Base-by-base conservation (phyloP, 2,888 invertebrate species). In the Mimumesa dahlbomi region DNA sequence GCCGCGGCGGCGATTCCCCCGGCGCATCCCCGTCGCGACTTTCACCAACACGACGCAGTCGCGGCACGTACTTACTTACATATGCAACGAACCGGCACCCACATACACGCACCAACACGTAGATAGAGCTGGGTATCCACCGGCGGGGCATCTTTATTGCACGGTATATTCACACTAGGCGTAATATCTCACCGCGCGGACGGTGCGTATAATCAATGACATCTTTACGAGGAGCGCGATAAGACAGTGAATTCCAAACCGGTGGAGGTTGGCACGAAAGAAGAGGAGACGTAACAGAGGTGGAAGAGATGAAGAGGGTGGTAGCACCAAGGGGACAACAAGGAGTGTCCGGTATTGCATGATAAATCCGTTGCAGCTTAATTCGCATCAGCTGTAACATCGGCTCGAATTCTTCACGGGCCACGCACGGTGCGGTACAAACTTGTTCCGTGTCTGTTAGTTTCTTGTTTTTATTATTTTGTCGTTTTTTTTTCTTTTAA, bases 151-250 rank as follows among this genome's bases (percentile, higher is more conserved):
- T 71, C 75, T 79, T 79, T 79, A 79, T 79, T 71, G 67, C 75
- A 56, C 64, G 66, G 73, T 75, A 68, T 70, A 82, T 81, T 82
- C 73, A 63, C 74, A 75, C 77, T 67, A 72, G 56, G 62, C 43
- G 75, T 75, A 75, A 79, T 79, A 79, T 77, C 74, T 79, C 70
- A 69, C 65, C 69, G 75, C 58, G 62, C 56, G 77, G 64, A 77
- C 64, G 77, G 70, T 63, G 65, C 71, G 78, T 75, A 79, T 80
- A 77, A 83, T 81, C 83, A 82, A 84, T 85, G 82, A 81, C 82
- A 82, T 77, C 73, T 85, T 84, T 79, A 82, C 80, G 82, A 83
- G 80, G 68, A 57, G 66, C 48, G 65, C 75, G 81, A 82, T 82
- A 79, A 81, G 75, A 40, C 57, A 18, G 62, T 48, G 59, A 57